Evolutionary conservation across 2,888 invertebrate genomes (phyloP).

Genomic region (Syritta pipiens): DNA sequence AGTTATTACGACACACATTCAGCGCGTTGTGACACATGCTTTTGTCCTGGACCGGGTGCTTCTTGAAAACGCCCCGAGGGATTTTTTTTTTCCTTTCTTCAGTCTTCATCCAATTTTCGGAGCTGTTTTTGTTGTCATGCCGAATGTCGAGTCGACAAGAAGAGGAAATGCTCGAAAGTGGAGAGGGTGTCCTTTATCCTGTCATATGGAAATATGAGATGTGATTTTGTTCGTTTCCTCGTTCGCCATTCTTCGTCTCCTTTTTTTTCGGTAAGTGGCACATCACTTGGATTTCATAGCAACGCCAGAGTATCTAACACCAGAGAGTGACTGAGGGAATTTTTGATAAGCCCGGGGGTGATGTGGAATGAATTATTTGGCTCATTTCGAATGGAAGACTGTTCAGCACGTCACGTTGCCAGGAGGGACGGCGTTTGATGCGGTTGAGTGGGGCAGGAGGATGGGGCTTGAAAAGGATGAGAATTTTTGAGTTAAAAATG

Average conservation of each 20-base stretch:
- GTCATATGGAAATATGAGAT: slow-evolving; percentile 68
- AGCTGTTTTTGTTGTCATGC: no score
- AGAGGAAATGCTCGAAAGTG: slow-evolving; percentile 1
- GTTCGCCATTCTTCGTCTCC: slow-evolving; percentile 1
- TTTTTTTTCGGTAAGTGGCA: slow-evolving; percentile 7
- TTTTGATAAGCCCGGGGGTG: slow-evolving; percentile 17
- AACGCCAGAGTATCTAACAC: slow-evolving; percentile 10
- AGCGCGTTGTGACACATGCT: slow-evolving; percentile 33
- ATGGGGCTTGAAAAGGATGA: no score
- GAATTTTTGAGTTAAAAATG: no score
- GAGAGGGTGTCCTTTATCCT: slow-evolving; percentile 55
- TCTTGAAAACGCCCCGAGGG: slow-evolving; percentile 8
- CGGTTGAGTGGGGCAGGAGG: no score
- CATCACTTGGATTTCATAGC: slow-evolving; percentile 1
- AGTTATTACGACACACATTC: slow-evolving; percentile 30
- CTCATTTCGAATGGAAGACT: slow-evolving; percentile 42
- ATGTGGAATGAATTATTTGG: slow-evolving; percentile 35
- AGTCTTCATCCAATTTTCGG: slow-evolving; percentile 43
- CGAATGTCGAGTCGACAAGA: slow-evolving; percentile 44
- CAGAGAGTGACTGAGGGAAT: slow-evolving; percentile 8
- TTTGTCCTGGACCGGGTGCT: slow-evolving; percentile 22
- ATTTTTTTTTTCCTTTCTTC: slow-evolving; percentile 19
- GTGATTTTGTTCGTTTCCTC: slow-evolving; percentile 42
- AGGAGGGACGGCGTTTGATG: background rate
- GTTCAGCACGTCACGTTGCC: background rate